phyloP scores from a whole-genome alignment of 2,888 invertebrate genomes.

The Thecophora atra region DNA sequence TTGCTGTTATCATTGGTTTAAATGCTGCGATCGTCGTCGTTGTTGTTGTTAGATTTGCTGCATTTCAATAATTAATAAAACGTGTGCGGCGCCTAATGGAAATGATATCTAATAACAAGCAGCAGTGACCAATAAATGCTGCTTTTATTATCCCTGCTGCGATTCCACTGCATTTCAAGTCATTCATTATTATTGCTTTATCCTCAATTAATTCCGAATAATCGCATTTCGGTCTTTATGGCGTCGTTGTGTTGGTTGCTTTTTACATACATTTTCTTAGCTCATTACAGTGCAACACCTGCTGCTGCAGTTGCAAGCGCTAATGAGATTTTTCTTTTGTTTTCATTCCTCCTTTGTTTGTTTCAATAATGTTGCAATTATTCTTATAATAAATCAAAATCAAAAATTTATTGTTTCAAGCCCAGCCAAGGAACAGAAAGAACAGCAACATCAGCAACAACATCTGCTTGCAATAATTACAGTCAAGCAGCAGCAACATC shows the following conservation, averaged over 20 bases:
- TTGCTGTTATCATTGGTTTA: background rate
- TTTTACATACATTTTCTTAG: slow-evolving; percentile 7
- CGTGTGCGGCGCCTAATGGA: background rate
- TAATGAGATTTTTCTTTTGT: slow-evolving; percentile 18
- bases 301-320: background rate
- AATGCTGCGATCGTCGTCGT: too few relatives aligned
- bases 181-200: background rate
- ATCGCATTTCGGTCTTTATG: background rate
- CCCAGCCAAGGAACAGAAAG: background rate
- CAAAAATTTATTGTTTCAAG: slow-evolving; percentile 28
- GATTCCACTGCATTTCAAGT: background rate
- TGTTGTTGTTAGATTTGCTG: background rate
- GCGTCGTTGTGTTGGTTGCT: background rate
- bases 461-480: background rate
- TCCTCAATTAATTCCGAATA: too few relatives aligned
- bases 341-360: slow-evolving; percentile 8
- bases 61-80: background rate
- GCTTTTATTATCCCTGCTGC: background rate
- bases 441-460: background rate
- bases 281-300: slow-evolving; percentile 26
- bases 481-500: slow-evolving; percentile 1
- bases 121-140: background rate
- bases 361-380: slow-evolving; percentile 17
- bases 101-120: background rate
- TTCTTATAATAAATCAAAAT: slow-evolving; percentile 32